Evolutionary conservation across 2,888 invertebrate species (phyloP).

Genomic region (Artemia sp.): DNA sequence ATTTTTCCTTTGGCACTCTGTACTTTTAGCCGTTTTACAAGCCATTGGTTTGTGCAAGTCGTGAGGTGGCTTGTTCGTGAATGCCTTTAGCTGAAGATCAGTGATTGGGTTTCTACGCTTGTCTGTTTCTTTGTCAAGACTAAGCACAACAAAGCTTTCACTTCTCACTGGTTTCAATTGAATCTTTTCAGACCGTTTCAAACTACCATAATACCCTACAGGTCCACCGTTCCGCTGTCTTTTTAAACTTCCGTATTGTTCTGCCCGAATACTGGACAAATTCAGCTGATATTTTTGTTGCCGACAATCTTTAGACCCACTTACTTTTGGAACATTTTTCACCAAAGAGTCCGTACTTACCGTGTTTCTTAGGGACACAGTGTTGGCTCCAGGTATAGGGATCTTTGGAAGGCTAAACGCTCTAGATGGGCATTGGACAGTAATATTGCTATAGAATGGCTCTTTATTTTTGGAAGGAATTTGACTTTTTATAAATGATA

Average conservation of each 20-base stretch:
- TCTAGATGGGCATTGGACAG: background rate
- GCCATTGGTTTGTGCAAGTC: conserved; percentile 20
- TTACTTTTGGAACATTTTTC: background rate
- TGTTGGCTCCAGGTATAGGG: background rate
- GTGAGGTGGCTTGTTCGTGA: conserved; percentile 17
- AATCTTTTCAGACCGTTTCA: conserved; percentile 1
- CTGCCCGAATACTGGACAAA: background rate
- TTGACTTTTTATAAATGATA: too few relatives aligned
- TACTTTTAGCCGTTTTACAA: conserved; percentile 7
- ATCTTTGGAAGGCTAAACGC: background rate
- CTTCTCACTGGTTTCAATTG: conserved; percentile 8
- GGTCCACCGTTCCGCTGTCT: conserved; percentile 15
- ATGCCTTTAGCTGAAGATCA: conserved; percentile 12
- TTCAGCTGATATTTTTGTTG: conserved; percentile 6
- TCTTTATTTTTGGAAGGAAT: background rate
- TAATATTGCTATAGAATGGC: conserved; percentile 1
- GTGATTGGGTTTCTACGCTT: conserved; percentile 4
- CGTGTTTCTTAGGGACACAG: background rate
- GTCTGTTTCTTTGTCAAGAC: conserved; percentile 12
- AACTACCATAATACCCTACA: background rate
- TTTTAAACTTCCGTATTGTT: conserved; percentile 12
- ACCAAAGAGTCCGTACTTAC: background rate
- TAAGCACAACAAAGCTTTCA: conserved; percentile 7
- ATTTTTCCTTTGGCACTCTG: conserved; percentile 4
- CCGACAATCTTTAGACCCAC: background rate